Evolutionary conservation across 2,888 invertebrate genomes (phyloP).

Genomic region (Caenorhabditis zanzibari): DNA sequence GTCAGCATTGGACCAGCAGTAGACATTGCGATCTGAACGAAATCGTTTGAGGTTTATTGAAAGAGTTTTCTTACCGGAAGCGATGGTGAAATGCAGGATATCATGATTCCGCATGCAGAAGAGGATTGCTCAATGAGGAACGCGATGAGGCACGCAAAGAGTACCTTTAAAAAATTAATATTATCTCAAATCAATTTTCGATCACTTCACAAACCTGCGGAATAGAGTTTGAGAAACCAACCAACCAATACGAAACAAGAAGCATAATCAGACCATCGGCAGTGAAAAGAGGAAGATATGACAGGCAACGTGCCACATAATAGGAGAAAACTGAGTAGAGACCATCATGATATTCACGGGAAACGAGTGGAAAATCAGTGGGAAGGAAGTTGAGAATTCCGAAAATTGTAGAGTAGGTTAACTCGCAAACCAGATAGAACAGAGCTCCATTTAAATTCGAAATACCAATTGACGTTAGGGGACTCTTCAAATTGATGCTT

Average conservation of each 20-base stretch:
- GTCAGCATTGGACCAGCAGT: constrained; percentile 82
- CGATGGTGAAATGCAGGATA: constrained; percentile 79
- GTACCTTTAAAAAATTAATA: constrained; percentile 51
- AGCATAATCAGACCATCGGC: constrained; percentile 91
- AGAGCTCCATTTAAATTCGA: constrained; percentile 96
- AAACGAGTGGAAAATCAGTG: constrained; percentile 92
- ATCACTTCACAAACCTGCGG: constrained; percentile 45
- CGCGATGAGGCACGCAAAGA: constrained; percentile 68
- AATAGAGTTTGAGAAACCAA: constrained; percentile 86
- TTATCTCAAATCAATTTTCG: neutral
- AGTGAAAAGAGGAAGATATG: constrained; percentile 79
- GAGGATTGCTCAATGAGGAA: constrained; percentile 77
- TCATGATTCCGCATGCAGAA: constrained; percentile 80
- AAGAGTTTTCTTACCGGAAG: constrained; percentile 70
- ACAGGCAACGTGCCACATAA: constrained; percentile 79
- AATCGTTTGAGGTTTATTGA: neutral
- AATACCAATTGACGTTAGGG: constrained; percentile 89
- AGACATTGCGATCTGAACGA: constrained; percentile 67
- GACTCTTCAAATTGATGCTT: constrained; percentile 79
- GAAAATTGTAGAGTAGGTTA: constrained; percentile 92
- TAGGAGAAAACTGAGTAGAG: constrained; percentile 88
- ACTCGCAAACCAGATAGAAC: constrained; percentile 88
- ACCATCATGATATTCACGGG: constrained; percentile 93
- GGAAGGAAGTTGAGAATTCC: constrained; percentile 94
- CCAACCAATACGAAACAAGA: constrained; percentile 92